Conservation (phyloP, 2,888 invertebrate species). For the Desoria tigrina region DNA sequence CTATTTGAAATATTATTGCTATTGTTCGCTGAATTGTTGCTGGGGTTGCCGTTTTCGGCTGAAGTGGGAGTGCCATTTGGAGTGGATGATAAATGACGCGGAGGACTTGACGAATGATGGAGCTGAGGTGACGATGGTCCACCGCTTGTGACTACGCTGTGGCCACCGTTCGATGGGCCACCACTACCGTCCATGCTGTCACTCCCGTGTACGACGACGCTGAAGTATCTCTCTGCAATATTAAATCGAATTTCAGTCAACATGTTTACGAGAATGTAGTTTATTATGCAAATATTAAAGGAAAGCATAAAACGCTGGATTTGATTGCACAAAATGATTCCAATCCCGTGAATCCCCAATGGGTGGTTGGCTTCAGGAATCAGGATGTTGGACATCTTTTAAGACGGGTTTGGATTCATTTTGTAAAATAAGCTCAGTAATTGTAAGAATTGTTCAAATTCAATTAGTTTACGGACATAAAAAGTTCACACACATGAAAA, state of each 20-base stretch:
- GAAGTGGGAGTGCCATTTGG: constrained; percentile 43
- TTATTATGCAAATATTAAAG: too few species aligned
- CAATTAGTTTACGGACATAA: too few species aligned
- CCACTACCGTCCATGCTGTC: constrained; percentile 58
- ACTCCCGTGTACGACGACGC: constrained; percentile 62
- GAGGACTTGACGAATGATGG: constrained; percentile 37
- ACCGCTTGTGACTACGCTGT: constrained; percentile 40
- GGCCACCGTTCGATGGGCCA: constrained; percentile 42
- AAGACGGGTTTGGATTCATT: too few species aligned
- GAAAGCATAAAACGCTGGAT: too few species aligned
- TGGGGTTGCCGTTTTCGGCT: constrained; percentile 19
- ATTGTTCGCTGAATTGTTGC: constrained; percentile 25
- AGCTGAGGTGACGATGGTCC: constrained; percentile 49
- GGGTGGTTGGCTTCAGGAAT: too few species aligned
- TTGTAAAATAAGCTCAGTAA: too few species aligned
- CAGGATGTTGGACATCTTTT: too few species aligned
- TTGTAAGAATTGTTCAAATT: too few species aligned
- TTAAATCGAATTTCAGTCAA: constrained; percentile 10
- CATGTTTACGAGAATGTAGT: too few species aligned
- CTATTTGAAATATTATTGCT: constrained; percentile 42
- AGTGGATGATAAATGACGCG: constrained; percentile 50
- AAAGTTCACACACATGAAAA: too few species aligned
- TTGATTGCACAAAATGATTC: neutral
- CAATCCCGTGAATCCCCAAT: too few species aligned
- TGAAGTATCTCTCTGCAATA: constrained; percentile 62